Evolutionary conservation across 2,888 invertebrate genomes (phyloP), one percentile per base, ranked within the genome.

Genomic region (Platycnemis pennipes): DNA sequence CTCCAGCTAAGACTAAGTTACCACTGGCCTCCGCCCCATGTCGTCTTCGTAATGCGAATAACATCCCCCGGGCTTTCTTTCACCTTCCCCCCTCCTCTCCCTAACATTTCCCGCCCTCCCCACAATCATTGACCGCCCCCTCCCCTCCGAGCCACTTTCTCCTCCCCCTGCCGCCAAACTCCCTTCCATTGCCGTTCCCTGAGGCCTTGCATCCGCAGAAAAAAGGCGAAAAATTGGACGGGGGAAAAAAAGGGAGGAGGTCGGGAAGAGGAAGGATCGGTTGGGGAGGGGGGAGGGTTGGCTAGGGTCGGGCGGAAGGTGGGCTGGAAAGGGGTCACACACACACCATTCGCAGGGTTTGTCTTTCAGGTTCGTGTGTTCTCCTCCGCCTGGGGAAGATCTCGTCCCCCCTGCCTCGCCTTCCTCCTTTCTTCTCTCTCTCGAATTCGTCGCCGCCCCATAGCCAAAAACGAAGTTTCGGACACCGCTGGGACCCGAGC

Each of bases 351-450:
- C 53, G 56, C 26, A 69, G 63, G 91, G 91, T 91, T 91, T 91
- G 91, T 91, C 91, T 91, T 91, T 91, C 91, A n/a, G 91, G 56
- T 91, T 91, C 44, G 45, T 91, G 63, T 8, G 69, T 63, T 91
- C 69, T n/a, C 91, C 91, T 26, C 44, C 91, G n/a, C 11, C 44
- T 42, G n/a, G 45, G 44, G 91, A 42, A n/a, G n/a, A n/a, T 89
- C 89, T 89, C n/a, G n/a, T n/a, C n/a, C 37, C 89, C 88, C 31
- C 44, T 19, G 42, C 42, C 22, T 63, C n/a, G 2, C 37, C 77
- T 37, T 37, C 11, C 77, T 37, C 11, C 77, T 49, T 49, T 37
- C 37, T 13, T 26, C 22, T 26, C 63, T 63, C 26, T 4, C 63
- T n/a, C 37, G 31, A 77, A 77, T 77, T 37, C 77, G 31, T 13